Conservation (phyloP, 1,140 invertebrate species). For the Euura lappo region DNA sequence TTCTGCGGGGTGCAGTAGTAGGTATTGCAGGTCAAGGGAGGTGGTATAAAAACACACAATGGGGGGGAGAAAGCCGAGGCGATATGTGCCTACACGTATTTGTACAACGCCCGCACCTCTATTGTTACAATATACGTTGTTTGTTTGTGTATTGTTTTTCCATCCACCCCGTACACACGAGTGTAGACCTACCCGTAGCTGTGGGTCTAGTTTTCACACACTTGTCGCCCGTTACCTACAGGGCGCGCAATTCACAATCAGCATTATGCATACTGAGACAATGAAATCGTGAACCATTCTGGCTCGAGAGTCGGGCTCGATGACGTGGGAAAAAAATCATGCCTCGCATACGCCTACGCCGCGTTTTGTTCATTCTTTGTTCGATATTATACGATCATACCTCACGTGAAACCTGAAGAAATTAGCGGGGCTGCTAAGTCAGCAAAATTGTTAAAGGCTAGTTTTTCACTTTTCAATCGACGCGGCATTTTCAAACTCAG, state of each 20-base stretch:
- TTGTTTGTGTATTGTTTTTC: slow-evolving; percentile 48
- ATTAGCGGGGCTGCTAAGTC: too few relatives aligned
- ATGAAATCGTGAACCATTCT: background rate
- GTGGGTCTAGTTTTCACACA: slow-evolving; percentile 12
- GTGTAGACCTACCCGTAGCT: too few relatives aligned
- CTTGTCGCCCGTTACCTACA: slow-evolving; percentile 7
- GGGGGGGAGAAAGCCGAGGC: slow-evolving; percentile 32
- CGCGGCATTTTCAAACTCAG: too few relatives aligned
- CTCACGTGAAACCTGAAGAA: too few relatives aligned
- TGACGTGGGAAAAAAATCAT: slow-evolving; percentile 4
- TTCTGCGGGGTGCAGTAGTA: too few relatives aligned
- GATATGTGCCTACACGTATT: slow-evolving; percentile 48
- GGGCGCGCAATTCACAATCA: background rate
- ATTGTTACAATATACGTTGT: slow-evolving; percentile 53
- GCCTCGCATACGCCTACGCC: background rate
- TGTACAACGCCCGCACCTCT: slow-evolving; percentile 48
- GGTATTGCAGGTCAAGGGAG: too few relatives aligned
- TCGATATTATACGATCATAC: too few relatives aligned
- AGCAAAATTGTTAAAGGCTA: too few relatives aligned
- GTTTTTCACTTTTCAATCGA: too few relatives aligned
- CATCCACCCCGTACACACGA: slow-evolving; percentile 10
- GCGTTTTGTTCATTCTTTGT: background rate
- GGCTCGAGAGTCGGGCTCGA: background rate
- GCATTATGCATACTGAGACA: background rate
- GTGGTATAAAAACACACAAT: too few relatives aligned